Evolutionary conservation across 2,113 vertebrate genomes (phyloP).

Genomic region (Ondatra zibethicus): DNA sequence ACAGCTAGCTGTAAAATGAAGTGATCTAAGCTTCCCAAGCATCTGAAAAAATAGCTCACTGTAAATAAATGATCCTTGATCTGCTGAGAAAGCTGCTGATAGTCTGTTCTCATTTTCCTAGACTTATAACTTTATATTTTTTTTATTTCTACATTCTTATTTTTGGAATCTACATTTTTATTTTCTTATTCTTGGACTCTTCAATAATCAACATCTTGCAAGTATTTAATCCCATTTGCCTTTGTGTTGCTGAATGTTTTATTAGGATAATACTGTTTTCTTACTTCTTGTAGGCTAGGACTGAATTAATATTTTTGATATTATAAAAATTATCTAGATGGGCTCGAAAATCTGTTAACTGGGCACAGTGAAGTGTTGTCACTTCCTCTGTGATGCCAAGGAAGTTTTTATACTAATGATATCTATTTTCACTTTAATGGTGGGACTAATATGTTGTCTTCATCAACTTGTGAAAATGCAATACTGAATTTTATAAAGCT

Average conservation of each 20-base stretch:
- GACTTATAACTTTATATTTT: too few relatives aligned
- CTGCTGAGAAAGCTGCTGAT: too few relatives aligned
- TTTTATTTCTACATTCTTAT: too few relatives aligned
- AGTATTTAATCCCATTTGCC: background rate
- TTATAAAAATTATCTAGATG: background rate
- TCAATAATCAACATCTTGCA: background rate
- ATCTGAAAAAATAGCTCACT: too few relatives aligned
- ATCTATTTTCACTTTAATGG: background rate
- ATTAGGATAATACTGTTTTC: background rate
- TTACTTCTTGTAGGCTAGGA: background rate
- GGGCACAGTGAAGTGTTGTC: background rate
- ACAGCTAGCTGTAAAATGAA: too few relatives aligned
- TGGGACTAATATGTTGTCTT: background rate
- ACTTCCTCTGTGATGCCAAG: background rate
- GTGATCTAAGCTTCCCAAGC: too few relatives aligned
- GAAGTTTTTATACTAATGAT: background rate
- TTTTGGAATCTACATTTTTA: too few relatives aligned
- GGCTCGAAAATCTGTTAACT: background rate
- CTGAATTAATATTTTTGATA: background rate
- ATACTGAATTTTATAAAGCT: slow-evolving; percentile 24
- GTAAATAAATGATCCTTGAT: too few relatives aligned
- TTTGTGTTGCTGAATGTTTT: background rate
- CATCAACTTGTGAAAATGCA: background rate
- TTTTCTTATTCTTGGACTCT: too few relatives aligned
- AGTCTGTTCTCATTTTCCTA: too few relatives aligned